Base-by-base conservation (phyloP, 2,888 invertebrate genomes). In the Pollenia labialis region DNA sequence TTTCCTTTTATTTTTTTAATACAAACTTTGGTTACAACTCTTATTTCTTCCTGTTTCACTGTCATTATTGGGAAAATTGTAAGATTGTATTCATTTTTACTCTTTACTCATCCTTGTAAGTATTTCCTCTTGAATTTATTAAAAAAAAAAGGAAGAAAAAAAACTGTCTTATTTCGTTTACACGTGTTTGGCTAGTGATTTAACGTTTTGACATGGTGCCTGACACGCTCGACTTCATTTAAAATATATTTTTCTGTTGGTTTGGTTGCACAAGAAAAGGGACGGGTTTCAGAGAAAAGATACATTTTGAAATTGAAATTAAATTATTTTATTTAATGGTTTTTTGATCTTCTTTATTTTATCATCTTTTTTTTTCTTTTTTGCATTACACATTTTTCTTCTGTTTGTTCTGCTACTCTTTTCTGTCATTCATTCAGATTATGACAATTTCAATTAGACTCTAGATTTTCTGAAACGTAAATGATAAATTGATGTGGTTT, bases 151-250 rank as follows among this genome's bases (percentile, higher is more conserved):
- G 32, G 3, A 4, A 76, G 12, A 23, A 69, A 40, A 76, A 18
- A 23, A 76, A 40, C 56, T 81, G 14, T 66, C 44, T 75, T 48
- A 69, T 72, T 79, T 62, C 18, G 50, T 79, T 75, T 80, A 62
- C 40, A 83, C 40, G 50, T 80, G 56, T 83, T 75, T 75, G 56
- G 50, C 48, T 71, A 64, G 42, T 60, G 58, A 50, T 58, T 62
- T 60, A 60, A 68, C 60, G 10, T 58, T 79, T 71, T 74, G 46
- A 79, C 74, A 74, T 68, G 60, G 44, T 79, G 68, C 68, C 68
- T 80, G 79, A 60, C 79, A 84, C 79, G 68, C 79, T 74, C 68
- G 60, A 69, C 50, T 60, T 46, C 16, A 85, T 75, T 74, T 80
- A 23, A 52, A 48, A 64, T 58, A 52, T n/a, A 52, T 4, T 71